Percentiles rank a stretch among this genome's conserved stretches.
Evolutionary conservation across 2,888 invertebrate species (phyloP).

Genomic region (Thecocarcelia acutangulata): DNA sequence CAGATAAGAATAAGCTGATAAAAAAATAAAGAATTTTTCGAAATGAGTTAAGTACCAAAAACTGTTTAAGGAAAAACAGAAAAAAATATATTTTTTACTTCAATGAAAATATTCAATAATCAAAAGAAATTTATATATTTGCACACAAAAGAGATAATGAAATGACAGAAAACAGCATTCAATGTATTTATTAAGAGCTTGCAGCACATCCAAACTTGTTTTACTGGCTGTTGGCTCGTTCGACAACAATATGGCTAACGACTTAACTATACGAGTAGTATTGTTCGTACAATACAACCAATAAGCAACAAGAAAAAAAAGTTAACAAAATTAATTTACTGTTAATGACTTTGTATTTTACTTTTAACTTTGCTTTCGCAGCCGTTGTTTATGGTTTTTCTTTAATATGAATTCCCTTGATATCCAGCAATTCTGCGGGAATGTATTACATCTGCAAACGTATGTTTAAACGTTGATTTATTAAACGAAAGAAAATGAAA

Average conservation of each 20-base stretch:
- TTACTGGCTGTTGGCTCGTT: not conserved
- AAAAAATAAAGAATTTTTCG: too few relatives aligned
- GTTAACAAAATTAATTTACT: constrained; percentile 38
- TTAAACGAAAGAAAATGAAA: not conserved
- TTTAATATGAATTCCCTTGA: not conserved
- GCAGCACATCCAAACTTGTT: not conserved
- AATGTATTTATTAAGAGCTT: constrained; percentile 28
- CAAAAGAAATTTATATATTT: constrained; percentile 28
- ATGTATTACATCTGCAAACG: not conserved
- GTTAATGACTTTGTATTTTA: not conserved
- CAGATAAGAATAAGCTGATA: too few relatives aligned
- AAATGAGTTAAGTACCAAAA: too few relatives aligned
- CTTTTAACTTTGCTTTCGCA: not conserved
- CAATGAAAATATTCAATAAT: constrained; percentile 13
- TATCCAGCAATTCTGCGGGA: not conserved
- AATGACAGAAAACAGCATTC: constrained; percentile 26
- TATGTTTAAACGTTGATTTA: too few relatives aligned
- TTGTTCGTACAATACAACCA: constrained; percentile 12
- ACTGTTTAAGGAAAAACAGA: too few relatives aligned
- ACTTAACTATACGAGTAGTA: constrained; percentile 21
- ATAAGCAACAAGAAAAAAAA: constrained; percentile 11
- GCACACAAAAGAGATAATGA: not conserved
- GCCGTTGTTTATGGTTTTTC: not conserved
- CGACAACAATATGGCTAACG: constrained; percentile 35
- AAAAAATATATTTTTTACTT: too few relatives aligned